Evolutionary conservation across 1,140 invertebrate species (phyloP).

Genomic region (Cataglyphis hispanica): DNA sequence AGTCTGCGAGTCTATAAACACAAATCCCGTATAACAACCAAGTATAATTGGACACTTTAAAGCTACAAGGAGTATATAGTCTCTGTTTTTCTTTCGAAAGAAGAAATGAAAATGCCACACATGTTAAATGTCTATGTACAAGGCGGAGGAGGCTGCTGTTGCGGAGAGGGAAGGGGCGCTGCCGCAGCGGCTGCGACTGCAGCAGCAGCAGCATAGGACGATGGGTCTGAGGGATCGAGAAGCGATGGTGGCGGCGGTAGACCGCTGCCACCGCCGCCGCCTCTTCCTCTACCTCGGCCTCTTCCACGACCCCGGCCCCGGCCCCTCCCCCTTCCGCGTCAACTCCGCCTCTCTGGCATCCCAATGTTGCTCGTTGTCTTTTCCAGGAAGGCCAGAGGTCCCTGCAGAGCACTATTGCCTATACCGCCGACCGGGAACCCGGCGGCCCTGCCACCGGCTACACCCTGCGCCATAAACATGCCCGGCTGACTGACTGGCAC

Average conservation of each 20-base stretch:
- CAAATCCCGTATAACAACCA: not conserved
- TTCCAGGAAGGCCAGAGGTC: constrained; percentile 90
- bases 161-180: constrained; percentile 85
- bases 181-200: constrained; percentile 79
- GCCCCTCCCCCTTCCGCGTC: constrained; percentile 88
- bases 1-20: not conserved
- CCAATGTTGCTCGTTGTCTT: constrained; percentile 92
- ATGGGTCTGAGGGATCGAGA: constrained; percentile 83
- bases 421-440: constrained; percentile 81
- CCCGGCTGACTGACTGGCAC: constrained; percentile 85
- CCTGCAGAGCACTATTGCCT: constrained; percentile 87
- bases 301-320: constrained; percentile 87
- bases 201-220: constrained; percentile 82
- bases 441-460: constrained; percentile 70
- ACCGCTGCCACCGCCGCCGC: constrained; percentile 76
- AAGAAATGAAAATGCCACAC: constrained; percentile 2
- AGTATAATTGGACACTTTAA: not conserved
- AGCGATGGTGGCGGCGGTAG: constrained; percentile 80
- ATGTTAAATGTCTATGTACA: constrained; percentile 70
- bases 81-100: constrained; percentile 11
- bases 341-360: constrained; percentile 89
- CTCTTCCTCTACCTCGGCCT: constrained; percentile 87
- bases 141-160: constrained; percentile 83
- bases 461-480: constrained; percentile 83
- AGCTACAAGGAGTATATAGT: not conserved